Evolutionary conservation across 2,113 vertebrate species (phyloP).

Genomic region (Neodontobutis hainanensis): DNA sequence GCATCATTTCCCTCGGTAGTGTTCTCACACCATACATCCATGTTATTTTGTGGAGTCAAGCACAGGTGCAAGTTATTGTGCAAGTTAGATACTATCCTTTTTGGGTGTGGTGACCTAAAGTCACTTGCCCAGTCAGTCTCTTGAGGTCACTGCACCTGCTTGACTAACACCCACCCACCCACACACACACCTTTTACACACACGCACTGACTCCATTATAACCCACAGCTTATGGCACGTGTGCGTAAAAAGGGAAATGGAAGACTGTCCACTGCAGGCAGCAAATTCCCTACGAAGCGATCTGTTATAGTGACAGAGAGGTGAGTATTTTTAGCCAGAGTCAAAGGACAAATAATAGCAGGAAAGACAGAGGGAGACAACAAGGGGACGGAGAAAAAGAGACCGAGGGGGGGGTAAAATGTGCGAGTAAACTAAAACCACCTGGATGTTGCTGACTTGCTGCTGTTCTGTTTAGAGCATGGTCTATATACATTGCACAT

Average conservation of each 20-base stretch:
- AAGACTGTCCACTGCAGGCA: slow-evolving; percentile 58
- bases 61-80: slow-evolving; percentile 49
- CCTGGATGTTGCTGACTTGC: slow-evolving; percentile 71
- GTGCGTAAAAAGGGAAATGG: slow-evolving; percentile 36
- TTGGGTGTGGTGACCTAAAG: slow-evolving; percentile 47
- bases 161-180: slow-evolving; percentile 31
- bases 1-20: slow-evolving; percentile 24
- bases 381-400: slow-evolving; percentile 22
- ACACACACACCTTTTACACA: slow-evolving; percentile 42
- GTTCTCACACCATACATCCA: slow-evolving; percentile 43
- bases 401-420: slow-evolving; percentile 44
- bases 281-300: slow-evolving; percentile 65
- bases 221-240: slow-evolving; percentile 25
- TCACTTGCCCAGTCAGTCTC: slow-evolving; percentile 39
- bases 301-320: slow-evolving; percentile 74
- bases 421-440: slow-evolving; percentile 68
- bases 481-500: slow-evolving; percentile 53
- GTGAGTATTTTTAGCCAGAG: slow-evolving; percentile 75
- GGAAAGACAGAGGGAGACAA: slow-evolving; percentile 54
- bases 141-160: slow-evolving; percentile 57
- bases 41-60: slow-evolving; percentile 45
- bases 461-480: slow-evolving; percentile 56
- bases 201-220: slow-evolving; percentile 42
- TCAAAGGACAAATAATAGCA: slow-evolving; percentile 70
- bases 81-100: slow-evolving; percentile 43